Evolutionary conservation across 2,888 invertebrate species (phyloP).

Genomic region (Tachina fera): DNA sequence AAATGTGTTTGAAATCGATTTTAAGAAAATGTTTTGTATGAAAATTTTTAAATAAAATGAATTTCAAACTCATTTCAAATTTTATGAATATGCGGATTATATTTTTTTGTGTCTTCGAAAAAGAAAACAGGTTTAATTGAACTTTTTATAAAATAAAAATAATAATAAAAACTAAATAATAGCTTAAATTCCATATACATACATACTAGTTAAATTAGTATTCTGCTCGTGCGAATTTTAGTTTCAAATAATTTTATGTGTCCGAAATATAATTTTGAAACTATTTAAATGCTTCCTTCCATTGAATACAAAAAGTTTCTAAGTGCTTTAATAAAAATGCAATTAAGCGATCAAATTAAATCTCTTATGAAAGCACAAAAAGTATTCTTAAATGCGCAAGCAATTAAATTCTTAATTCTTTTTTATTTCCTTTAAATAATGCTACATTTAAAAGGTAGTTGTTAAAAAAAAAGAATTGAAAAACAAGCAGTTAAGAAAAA

Average conservation of each 20-base stretch:
- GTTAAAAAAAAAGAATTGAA: not conserved
- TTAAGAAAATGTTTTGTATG: no score
- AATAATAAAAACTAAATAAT: not conserved
- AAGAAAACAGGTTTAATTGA: not conserved
- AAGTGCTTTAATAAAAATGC: not conserved
- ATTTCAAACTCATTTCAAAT: no score
- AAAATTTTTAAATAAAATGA: no score
- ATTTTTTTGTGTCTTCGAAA: no score
- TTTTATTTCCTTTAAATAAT: not conserved
- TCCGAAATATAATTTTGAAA: not conserved
- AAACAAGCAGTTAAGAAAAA: constrained; percentile 2
- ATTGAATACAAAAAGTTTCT: constrained; percentile 1
- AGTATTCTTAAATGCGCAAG: not conserved
- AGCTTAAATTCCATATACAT: not conserved
- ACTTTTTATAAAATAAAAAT: no score
- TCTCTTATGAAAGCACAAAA: not conserved
- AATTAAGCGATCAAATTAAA: constrained; percentile 9
- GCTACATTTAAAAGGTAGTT: not conserved
- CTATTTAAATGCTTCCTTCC: not conserved
- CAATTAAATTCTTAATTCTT: constrained; percentile 14
- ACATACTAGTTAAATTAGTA: not conserved
- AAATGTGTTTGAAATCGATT: no score
- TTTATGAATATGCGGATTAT: no score
- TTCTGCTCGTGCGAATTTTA: not conserved
- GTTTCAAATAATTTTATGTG: not conserved